A percentile compares a stretch with the other conserved stretches of the same genome.
phyloP scores from a whole-genome alignment of 1,140 invertebrate genomes.

The Galleria mellonella region DNA sequence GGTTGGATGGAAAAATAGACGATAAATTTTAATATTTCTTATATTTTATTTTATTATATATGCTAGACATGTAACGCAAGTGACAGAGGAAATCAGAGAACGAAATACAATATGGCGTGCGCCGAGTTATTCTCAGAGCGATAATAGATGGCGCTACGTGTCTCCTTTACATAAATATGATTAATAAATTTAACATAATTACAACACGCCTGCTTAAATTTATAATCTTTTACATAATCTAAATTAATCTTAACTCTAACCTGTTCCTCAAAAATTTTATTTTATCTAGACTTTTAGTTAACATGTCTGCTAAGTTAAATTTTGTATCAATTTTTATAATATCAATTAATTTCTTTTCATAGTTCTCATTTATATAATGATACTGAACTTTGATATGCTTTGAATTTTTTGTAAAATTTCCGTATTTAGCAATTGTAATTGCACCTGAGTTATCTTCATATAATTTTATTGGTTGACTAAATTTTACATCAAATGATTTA shows the following conservation, averaged over 20 bases:
- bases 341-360: constrained; percentile 24
- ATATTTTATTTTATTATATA: not conserved
- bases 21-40: too few relatives aligned
- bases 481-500: constrained; percentile 26
- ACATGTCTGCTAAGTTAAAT: constrained; percentile 20
- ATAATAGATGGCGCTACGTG: too few relatives aligned
- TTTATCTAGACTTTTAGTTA: constrained; percentile 21
- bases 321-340: constrained; percentile 23
- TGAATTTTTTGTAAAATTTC: constrained; percentile 37
- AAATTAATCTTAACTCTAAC: constrained; percentile 12
- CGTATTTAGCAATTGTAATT: constrained; percentile 31
- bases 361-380: constrained; percentile 33
- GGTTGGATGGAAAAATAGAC: too few relatives aligned
- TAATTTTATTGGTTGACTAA: constrained; percentile 26
- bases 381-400: constrained; percentile 38
- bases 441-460: constrained; percentile 36
- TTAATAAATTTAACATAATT: too few relatives aligned
- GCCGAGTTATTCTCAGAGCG: too few relatives aligned
- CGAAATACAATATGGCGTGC: too few relatives aligned
- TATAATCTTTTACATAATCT: constrained; percentile 10
- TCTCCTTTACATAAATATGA: too few relatives aligned
- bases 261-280: constrained; percentile 21
- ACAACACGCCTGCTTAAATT: constrained; percentile 16
- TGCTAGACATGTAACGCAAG: too few relatives aligned
- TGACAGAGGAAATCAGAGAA: too few relatives aligned